A percentile compares a stretch with the other conserved stretches of the same genome.
These are phyloP conservation scores for Cotesia glomerata DNA, from an alignment of 1,140 invertebrate species.

Conservation along the genomic window DNA sequence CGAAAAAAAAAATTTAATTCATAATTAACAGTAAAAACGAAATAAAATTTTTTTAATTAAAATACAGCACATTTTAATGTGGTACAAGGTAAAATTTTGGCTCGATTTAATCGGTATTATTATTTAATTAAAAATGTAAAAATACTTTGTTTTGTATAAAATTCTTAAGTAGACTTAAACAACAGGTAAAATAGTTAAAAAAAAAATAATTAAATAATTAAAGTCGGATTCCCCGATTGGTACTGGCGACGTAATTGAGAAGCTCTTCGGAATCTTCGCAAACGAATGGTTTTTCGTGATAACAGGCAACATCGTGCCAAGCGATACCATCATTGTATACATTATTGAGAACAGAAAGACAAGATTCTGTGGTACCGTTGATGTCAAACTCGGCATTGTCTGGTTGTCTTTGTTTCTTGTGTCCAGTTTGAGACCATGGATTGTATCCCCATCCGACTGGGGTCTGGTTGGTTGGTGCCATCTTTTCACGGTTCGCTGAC, in stretches of 20 bases:
- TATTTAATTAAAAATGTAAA: not conserved
- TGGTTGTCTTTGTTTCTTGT: slow-evolving; percentile 86
- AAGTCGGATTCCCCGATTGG: slow-evolving; percentile 79
- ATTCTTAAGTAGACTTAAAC: not conserved
- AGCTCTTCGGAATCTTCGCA: slow-evolving; percentile 89
- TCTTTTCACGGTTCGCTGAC: slow-evolving; percentile 88
- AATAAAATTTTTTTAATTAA: too few relatives aligned
- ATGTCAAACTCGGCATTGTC: slow-evolving; percentile 93
- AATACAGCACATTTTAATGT: too few relatives aligned
- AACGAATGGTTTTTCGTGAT: slow-evolving; percentile 88
- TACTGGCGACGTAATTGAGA: slow-evolving; percentile 80
- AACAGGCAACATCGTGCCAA: slow-evolving; percentile 92
- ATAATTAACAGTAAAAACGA: too few relatives aligned
- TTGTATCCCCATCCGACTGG: slow-evolving; percentile 78
- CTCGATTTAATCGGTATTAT: not conserved
- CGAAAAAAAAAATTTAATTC: too few relatives aligned
- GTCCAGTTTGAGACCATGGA: slow-evolving; percentile 87
- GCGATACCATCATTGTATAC: slow-evolving; percentile 90
- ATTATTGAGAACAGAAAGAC: slow-evolving; percentile 85
- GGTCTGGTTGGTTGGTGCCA: slow-evolving; percentile 78
- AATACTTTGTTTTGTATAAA: not conserved
- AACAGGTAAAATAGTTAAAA: not conserved
- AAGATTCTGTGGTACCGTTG: slow-evolving; percentile 86
- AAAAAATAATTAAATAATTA: slow-evolving; percentile 55
- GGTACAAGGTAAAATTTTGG: too few relatives aligned